Base-by-base conservation (phyloP, 2,888 invertebrate genomes). In the Agrenia bidenticulata region DNA sequence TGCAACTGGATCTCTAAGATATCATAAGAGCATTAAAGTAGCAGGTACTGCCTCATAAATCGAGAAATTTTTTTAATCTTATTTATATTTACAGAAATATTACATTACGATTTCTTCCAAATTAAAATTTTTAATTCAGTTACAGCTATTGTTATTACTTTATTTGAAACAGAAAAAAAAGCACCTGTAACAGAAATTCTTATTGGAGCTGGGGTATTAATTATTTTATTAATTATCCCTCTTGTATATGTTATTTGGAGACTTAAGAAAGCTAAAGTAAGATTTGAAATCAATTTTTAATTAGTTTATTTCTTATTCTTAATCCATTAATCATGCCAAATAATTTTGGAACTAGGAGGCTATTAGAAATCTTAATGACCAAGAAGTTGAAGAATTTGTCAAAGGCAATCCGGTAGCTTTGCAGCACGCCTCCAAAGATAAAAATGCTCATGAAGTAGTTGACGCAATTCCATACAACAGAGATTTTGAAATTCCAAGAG, bases 351-450 rank as follows among this genome's bases (percentile, higher is more conserved):
- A 23, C 1, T 26, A 70, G 67, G 70, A 67, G 0, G 68, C 69
- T 1, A 60, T 65, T 1, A 37, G 70, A 58, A 69, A 69, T 39
- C 49, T 73, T 17, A 73, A 68, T 2, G 70, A 73, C 15, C 62
- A 67, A 32, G 73, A 73, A 60, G 64, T 73, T 5, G 65, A 65
- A 11, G 70, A 73, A 15, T 73, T 73, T 57, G 27, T 70, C 11
- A 66, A 70, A 17, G 73, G 73, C n/a, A 66, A 70, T 49, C 73
- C 70, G 0, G 69, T 68, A 39, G 63, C 63, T 24, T 55, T 70
- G 17, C 68, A 73, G 27, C n/a, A n/a, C n/a, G n/a, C n/a, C n/a
- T 41, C 60, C 1, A 41, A 53, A 17, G 67, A 63, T 17, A 67
- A 69, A 21, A 65, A 67, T 9, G 61, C 58, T 19, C 61, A 67